Conservation (phyloP, 2,113 vertebrate species). For the Silurus asotus region DNA sequence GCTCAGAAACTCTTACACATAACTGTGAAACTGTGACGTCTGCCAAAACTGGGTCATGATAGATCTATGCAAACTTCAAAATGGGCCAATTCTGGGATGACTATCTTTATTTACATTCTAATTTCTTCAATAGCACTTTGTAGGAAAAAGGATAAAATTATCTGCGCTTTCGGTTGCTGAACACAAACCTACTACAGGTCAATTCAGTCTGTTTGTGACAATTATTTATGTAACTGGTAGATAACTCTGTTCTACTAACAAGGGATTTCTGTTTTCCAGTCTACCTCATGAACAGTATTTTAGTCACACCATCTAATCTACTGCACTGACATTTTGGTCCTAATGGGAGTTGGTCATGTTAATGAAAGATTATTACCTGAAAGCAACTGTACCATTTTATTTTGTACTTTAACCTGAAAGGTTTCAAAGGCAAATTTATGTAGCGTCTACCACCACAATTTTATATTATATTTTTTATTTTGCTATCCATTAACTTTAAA, state of each 20-base stretch:
- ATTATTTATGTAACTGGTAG: not conserved
- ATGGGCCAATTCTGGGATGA: not conserved
- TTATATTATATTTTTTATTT: not conserved
- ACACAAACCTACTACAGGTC: not conserved
- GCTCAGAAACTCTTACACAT: not conserved
- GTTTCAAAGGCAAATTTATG: not conserved
- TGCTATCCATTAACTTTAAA: not conserved
- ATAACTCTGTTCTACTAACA: not conserved
- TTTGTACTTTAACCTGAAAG: not conserved
- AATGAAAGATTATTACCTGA: not conserved
- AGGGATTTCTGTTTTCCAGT: not conserved
- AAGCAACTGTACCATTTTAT: not conserved
- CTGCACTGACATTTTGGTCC: not conserved
- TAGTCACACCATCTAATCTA: not conserved
- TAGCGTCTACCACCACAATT: not conserved
- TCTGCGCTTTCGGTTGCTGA: not conserved
- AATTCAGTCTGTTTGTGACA: not conserved
- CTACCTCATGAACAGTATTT: constrained; percentile 25
- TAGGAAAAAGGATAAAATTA: not conserved
- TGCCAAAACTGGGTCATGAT: not conserved
- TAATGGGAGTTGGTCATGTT: not conserved
- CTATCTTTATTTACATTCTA: not conserved
- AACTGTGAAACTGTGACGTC: constrained; percentile 14
- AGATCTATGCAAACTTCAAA: constrained; percentile 1
- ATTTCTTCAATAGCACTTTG: not conserved